phyloP scores from a whole-genome alignment of 2,888 invertebrate species.

The Aspidapion aeneum region DNA sequence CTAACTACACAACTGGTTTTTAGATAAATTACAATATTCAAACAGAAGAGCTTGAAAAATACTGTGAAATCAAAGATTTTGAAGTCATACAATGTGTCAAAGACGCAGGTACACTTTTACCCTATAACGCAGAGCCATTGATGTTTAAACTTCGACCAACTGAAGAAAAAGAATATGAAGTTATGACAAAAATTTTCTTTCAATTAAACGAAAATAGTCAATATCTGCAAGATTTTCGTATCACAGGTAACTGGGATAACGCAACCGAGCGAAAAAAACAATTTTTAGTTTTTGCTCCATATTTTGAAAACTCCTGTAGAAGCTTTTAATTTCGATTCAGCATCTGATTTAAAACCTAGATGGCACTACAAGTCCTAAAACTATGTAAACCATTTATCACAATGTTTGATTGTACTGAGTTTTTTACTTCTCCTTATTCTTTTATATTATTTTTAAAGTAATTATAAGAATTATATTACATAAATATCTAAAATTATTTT shows the following conservation, averaged over 20 bases:
- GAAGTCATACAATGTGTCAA: constrained; percentile 43
- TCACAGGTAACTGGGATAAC: background rate
- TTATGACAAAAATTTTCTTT: constrained; percentile 20
- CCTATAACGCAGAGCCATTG: constrained; percentile 37
- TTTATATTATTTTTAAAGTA: too few relatives aligned
- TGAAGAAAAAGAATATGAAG: constrained; percentile 39
- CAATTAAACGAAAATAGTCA: background rate
- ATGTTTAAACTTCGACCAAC: constrained; percentile 47
- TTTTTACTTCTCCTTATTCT: background rate
- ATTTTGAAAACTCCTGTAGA: too few relatives aligned
- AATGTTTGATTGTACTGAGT: background rate
- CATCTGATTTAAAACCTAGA: too few relatives aligned
- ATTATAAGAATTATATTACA: too few relatives aligned
- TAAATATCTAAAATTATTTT: background rate
- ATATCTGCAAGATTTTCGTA: background rate
- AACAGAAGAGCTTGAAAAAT: constrained; percentile 27
- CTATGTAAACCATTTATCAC: background rate
- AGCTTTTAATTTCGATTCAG: too few relatives aligned
- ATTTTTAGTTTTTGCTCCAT: too few relatives aligned
- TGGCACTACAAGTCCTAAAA: too few relatives aligned
- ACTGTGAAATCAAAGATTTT: constrained; percentile 38
- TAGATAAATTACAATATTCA: constrained; percentile 35
- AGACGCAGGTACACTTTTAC: constrained; percentile 36
- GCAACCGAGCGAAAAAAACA: too few relatives aligned
- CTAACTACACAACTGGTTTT: too few relatives aligned